Evolutionary conservation across 1,140 invertebrate genomes (phyloP), one percentile per base, ranked within the genome.

Genomic region (Diuraphis noxia): DNA sequence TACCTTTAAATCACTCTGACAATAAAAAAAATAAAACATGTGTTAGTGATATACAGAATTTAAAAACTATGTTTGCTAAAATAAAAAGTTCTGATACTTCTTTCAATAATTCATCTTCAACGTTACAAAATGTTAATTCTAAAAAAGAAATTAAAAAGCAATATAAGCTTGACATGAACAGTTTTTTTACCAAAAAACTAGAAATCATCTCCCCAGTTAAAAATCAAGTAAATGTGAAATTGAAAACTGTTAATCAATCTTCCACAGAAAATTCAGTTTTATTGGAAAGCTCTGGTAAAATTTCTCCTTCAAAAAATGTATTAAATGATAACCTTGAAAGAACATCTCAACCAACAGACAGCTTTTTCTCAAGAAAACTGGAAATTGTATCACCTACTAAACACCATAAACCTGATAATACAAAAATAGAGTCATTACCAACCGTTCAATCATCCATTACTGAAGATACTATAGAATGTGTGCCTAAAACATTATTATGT

Each of bases 401-500:
- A 88, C 2, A 63, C 10, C 86, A 88, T 40, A 40, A 36, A 88
- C 21, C 19, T n/a, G 0, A 36, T 38, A 9, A 52, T 49, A 25
- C 21, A 52, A 49, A 21, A 21, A 49, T 49, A 49, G 21, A 34
- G 9, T 23, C n/a, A 46, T 9, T 36, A 38, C 23, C 43, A 5
- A 36, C 17, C 25, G 36, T 36, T 86, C 23, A 88, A 63, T 88
- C 21, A 17, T 30, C 82, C 2, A 38, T 46, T 84, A 52, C 52
- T 23, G 79, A 91, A 72, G 79, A 34, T 6, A 46, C 10, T 49
- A 30, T 56, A 43, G 46, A 30, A 38, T 85, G 52, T 92, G 63
- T 25, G 17, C 72, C 88, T 30, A 30, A n/a, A 63, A 72, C 25
- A 23, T 85, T 84, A 72, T 81, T 88, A 56, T 93, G 93, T 88